Evolutionary conservation across 2,113 vertebrate genomes (phyloP).

Genomic region (Corydoras maculifer): DNA sequence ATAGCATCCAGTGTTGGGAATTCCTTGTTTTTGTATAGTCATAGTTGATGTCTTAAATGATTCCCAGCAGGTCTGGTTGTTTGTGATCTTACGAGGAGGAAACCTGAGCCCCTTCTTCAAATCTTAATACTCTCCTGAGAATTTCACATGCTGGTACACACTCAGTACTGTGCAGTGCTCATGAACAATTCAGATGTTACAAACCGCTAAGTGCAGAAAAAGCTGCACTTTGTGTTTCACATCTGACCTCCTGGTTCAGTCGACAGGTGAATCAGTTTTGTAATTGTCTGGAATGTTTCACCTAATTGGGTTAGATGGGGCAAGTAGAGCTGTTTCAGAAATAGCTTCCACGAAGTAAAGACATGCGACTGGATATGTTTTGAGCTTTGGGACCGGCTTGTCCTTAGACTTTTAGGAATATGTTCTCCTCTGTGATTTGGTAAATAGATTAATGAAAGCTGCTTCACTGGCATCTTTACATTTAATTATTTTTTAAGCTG

Average conservation of each 20-base stretch:
- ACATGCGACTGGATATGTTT: too few relatives aligned
- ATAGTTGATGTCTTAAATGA: background rate
- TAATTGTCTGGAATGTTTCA: constrained; percentile 20
- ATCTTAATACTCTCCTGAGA: constrained; percentile 5
- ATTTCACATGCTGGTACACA: background rate
- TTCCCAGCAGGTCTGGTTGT: background rate
- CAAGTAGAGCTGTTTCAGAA: too few relatives aligned
- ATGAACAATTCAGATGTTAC: constrained; percentile 54
- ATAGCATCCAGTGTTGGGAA: too few relatives aligned
- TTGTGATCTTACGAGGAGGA: background rate
- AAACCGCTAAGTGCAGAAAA: constrained; percentile 50
- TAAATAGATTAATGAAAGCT: background rate
- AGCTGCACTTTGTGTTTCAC: constrained; percentile 42
- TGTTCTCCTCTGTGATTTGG: constrained; percentile 20
- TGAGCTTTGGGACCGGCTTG: background rate
- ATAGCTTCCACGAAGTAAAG: too few relatives aligned
- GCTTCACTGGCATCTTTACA: too few relatives aligned
- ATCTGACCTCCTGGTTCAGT: constrained; percentile 39
- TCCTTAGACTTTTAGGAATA: constrained; percentile 7
- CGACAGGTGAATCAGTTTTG: background rate
- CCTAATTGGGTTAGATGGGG: background rate
- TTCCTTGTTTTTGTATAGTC: background rate
- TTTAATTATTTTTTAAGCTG: background rate
- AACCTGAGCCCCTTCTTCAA: background rate
- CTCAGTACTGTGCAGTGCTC: constrained; percentile 39